These are phyloP conservation scores for Bubo blakistoni DNA, from an alignment of 2,113 vertebrate species.

Conservation along the genomic window DNA sequence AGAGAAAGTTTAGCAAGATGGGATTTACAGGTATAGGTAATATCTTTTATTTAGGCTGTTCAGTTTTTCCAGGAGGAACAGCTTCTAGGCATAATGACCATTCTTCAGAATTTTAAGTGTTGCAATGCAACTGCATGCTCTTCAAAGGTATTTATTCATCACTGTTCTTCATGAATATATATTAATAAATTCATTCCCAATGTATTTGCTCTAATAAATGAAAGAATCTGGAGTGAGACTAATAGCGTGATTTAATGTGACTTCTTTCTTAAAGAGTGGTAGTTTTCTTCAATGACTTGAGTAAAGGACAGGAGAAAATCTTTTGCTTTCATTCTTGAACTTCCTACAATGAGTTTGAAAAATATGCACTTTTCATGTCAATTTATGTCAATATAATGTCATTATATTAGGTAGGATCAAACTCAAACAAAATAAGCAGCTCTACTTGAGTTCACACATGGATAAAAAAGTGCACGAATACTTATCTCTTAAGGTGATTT, in stretches of 20 bases:
- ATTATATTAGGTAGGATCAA: not conserved
- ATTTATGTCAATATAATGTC: not conserved
- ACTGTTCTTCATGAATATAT: not conserved
- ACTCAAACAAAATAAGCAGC: not conserved
- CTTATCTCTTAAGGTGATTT: not conserved
- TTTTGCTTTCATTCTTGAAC: not conserved
- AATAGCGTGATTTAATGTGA: not conserved
- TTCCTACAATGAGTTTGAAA: not conserved
- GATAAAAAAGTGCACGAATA: not conserved
- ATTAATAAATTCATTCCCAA: not conserved
- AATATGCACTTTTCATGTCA: not conserved
- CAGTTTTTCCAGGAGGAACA: not conserved
- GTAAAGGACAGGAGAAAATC: not conserved
- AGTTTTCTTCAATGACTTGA: not conserved
- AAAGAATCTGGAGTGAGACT: slow-evolving; percentile 4
- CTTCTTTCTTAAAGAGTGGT: not conserved
- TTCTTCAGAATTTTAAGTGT: not conserved
- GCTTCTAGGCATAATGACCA: not conserved
- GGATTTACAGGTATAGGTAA: not conserved
- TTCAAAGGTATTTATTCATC: not conserved
- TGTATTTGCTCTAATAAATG: not conserved
- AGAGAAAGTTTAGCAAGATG: not conserved
- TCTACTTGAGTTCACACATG: not conserved
- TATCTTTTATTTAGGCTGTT: not conserved
- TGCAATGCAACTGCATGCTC: not conserved